These are phyloP conservation scores for Merops nubicus DNA, from an alignment of 2,113 vertebrate genomes.

Conservation along the genomic window DNA sequence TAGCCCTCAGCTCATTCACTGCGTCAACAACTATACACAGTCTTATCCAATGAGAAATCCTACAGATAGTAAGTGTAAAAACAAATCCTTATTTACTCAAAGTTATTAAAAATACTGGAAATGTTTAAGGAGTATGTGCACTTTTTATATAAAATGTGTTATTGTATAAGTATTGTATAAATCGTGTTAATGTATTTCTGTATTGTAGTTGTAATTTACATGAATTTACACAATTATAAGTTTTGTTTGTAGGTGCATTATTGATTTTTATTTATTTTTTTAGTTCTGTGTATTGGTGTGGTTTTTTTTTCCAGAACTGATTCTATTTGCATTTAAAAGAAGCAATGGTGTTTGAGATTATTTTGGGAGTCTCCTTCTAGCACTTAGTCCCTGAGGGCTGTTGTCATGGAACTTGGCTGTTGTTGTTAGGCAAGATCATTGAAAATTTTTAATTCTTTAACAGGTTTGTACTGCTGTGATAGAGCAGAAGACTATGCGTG, in stretches of 20 bases:
- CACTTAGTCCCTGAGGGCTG: neutral
- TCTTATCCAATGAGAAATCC: constrained; percentile 95
- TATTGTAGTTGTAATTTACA: neutral
- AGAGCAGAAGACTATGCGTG: constrained; percentile 92
- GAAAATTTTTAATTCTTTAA: neutral
- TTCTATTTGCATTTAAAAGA: neutral
- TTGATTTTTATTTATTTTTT: neutral
- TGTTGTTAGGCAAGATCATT: neutral
- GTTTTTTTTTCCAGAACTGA: neutral
- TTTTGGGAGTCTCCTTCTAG: neutral
- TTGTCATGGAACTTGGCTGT: neutral
- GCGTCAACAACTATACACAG: constrained; percentile 96
- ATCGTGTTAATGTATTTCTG: neutral
- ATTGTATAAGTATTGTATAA: neutral
- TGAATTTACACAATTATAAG: neutral
- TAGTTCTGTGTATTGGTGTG: neutral
- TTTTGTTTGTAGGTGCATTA: neutral
- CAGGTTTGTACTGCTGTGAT: constrained; percentile 96
- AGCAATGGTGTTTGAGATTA: neutral
- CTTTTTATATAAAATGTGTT: neutral
- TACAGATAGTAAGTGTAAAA: constrained; percentile 89
- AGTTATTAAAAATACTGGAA: neutral
- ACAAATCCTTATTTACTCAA: neutral
- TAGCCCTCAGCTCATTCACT: constrained; percentile 90
- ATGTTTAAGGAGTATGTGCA: neutral